phyloP scores from a whole-genome alignment of 2,113 vertebrate species.

The Callaeas wilsoni region DNA sequence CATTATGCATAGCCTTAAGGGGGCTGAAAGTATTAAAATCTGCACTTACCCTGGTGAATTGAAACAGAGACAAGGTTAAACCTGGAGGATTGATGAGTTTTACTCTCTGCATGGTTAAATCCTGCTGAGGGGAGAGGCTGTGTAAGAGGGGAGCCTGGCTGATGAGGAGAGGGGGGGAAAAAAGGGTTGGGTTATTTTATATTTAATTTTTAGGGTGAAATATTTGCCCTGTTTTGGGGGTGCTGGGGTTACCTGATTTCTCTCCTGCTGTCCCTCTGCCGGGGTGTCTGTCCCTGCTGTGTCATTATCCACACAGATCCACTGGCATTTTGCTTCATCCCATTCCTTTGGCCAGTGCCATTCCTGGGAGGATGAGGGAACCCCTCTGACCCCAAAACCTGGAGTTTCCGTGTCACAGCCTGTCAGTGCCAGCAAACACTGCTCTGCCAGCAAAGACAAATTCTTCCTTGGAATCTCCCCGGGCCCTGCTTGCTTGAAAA shows the following conservation, averaged over 20 bases:
- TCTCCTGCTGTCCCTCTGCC: neutral
- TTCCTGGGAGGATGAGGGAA: neutral
- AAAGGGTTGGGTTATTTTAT: neutral
- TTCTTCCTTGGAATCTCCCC: neutral
- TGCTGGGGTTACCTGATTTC: neutral
- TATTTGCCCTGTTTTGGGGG: neutral
- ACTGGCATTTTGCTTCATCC: neutral
- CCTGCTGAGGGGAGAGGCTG: conserved; percentile 9
- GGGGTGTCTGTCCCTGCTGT: neutral
- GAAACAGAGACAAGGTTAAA: conserved; percentile 70
- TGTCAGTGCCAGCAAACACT: neutral
- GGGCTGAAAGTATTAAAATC: conserved; percentile 61
- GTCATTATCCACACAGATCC: neutral
- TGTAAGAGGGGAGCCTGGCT: neutral
- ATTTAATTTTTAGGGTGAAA: neutral
- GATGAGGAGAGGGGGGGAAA: neutral
- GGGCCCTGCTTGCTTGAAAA: neutral
- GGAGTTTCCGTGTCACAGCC: neutral
- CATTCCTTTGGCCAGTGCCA: neutral
- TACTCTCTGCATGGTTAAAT: conserved; percentile 45
- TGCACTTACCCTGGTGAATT: conserved; percentile 55
- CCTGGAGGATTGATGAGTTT: conserved; percentile 71
- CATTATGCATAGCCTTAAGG: conserved; percentile 70
- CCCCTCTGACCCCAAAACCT: neutral
- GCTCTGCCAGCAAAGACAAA: neutral